Conservation (phyloP, 2,888 invertebrate species). For the Drosophila tripunctata region DNA sequence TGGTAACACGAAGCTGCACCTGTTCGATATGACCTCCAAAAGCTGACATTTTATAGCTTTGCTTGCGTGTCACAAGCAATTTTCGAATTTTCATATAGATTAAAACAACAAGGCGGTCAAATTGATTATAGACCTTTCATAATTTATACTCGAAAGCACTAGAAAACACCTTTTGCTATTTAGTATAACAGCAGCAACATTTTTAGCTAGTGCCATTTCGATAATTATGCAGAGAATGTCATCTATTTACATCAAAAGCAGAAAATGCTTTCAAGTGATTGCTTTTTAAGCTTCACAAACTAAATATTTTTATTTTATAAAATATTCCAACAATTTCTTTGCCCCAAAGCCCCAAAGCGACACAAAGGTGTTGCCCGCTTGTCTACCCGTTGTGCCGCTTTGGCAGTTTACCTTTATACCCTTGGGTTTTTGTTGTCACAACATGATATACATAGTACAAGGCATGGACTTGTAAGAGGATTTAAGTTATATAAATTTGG, state of each 20-base stretch:
- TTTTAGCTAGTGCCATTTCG: constrained; percentile 24
- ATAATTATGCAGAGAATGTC: constrained; percentile 25
- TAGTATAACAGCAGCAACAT: too few relatives aligned
- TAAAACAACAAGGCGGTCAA: constrained; percentile 31
- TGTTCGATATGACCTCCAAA: constrained; percentile 58
- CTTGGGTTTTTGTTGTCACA: constrained; percentile 19
- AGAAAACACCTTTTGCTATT: constrained; percentile 45
- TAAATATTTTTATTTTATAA: constrained; percentile 9
- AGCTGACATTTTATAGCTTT: constrained; percentile 11
- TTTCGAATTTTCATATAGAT: constrained; percentile 54
- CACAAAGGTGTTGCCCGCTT: constrained; percentile 20
- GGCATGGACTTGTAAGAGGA: constrained; percentile 11
- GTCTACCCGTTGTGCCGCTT: constrained; percentile 4
- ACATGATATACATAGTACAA: constrained; percentile 24
- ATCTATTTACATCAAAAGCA: constrained; percentile 3
- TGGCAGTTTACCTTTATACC: constrained; percentile 3
- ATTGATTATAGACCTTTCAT: constrained; percentile 68
- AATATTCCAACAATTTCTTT: constrained; percentile 43
- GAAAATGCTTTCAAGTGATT: constrained; percentile 53
- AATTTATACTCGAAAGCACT: constrained; percentile 59
- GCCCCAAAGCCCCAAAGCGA: constrained; percentile 15
- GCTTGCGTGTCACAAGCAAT: constrained; percentile 66
- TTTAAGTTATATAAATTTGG: constrained; percentile 15
- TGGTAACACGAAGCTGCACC: constrained; percentile 47
- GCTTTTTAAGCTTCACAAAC: constrained; percentile 25